Conservation (phyloP, 2,888 invertebrate genomes). For the Papilio gigon region DNA sequence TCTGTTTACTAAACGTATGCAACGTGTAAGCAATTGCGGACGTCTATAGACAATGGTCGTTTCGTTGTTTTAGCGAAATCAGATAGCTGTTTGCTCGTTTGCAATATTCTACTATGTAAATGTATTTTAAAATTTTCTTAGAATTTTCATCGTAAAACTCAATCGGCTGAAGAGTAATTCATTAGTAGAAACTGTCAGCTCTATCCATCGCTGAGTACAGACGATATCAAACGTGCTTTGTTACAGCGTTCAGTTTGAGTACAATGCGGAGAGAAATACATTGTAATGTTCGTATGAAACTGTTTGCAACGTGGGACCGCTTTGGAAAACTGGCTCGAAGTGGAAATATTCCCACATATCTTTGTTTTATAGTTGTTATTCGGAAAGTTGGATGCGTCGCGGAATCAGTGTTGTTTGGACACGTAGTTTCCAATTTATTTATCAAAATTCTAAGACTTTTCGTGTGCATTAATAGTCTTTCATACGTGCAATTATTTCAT, state of each 20-base stretch:
- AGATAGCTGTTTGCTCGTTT: too few relatives aligned
- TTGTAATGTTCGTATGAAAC: slow-evolving; percentile 38
- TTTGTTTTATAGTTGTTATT: slow-evolving; percentile 24
- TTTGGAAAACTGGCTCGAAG: slow-evolving; percentile 25
- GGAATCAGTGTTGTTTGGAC: slow-evolving; percentile 10
- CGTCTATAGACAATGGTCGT: too few relatives aligned
- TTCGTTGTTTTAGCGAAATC: too few relatives aligned
- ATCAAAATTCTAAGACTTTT: neutral
- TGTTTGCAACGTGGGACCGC: slow-evolving; percentile 32
- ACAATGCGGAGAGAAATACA: slow-evolving; percentile 38
- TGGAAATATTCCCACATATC: slow-evolving; percentile 24
- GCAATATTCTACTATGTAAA: too few relatives aligned
- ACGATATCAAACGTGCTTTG: slow-evolving; percentile 38
- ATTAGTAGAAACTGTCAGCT: slow-evolving; percentile 47
- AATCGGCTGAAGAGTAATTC: slow-evolving; percentile 44
- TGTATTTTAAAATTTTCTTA: too few relatives aligned
- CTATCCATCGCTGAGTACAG: slow-evolving; percentile 43
- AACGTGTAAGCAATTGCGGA: too few relatives aligned
- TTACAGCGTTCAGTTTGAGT: slow-evolving; percentile 35
- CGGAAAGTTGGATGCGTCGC: slow-evolving; percentile 4
- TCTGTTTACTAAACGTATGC: too few relatives aligned
- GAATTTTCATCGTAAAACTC: slow-evolving; percentile 12
- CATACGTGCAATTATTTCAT: too few relatives aligned
- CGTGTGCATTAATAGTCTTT: too few relatives aligned
- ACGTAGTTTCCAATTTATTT: neutral